These are phyloP conservation scores for Branchellion lobata DNA, from an alignment of 2,888 invertebrate genomes.

Conservation along the genomic window DNA sequence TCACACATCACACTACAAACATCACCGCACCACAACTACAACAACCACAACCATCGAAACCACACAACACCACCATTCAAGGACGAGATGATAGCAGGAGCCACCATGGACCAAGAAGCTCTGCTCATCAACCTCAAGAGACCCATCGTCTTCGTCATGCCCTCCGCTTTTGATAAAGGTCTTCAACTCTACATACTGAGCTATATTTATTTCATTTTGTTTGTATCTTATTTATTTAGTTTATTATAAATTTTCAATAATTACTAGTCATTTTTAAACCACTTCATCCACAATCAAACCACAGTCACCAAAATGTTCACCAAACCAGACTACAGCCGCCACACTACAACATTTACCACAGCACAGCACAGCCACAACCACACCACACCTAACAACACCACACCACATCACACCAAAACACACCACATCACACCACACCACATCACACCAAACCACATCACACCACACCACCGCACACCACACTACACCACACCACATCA, in stretches of 20 bases:
- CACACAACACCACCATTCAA: constrained; percentile 61
- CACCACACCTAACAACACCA: neutral
- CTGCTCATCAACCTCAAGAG: constrained; percentile 81
- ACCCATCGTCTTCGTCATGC: constrained; percentile 92
- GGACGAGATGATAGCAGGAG: constrained; percentile 84
- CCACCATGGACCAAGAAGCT: constrained; percentile 65
- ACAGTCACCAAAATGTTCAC: too few species aligned
- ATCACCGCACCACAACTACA: too few species aligned
- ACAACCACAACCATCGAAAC: too few species aligned
- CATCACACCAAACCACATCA: too few species aligned
- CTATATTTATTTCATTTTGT: too few species aligned
- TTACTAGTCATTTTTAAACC: neutral
- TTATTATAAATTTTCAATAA: neutral
- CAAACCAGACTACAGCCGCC: too few species aligned
- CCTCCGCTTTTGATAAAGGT: constrained; percentile 92
- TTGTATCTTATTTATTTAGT: too few species aligned
- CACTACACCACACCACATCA: neutral
- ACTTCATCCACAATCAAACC: too few species aligned
- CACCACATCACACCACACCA: neutral
- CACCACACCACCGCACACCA: neutral
- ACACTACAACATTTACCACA: too few species aligned
- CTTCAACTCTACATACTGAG: too few species aligned
- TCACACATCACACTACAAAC: too few species aligned
- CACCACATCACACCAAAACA: neutral
- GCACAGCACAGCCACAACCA: too few species aligned